Evolutionary conservation across 2,888 invertebrate genomes (phyloP).

Genomic region (Xylota segnis): DNA sequence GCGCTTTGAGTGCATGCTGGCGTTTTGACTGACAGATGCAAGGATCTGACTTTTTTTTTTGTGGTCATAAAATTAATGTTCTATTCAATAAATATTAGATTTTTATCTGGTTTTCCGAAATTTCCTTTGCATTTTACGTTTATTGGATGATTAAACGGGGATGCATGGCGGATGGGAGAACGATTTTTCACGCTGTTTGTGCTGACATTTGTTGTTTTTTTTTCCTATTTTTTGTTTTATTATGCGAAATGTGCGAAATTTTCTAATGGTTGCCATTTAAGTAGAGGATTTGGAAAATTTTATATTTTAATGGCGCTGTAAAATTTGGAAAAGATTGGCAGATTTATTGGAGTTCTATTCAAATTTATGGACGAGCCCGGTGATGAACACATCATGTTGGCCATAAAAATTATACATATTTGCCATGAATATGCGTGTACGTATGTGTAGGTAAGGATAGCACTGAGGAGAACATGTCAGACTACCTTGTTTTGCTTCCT

Average conservation of each 20-base stretch:
- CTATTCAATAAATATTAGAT: constrained; percentile 73
- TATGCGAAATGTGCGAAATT: constrained; percentile 43
- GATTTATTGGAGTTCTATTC: constrained; percentile 57
- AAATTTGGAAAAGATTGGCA: constrained; percentile 17
- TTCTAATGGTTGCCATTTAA: constrained; percentile 23
- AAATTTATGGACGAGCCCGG: constrained; percentile 30
- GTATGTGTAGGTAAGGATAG: too few relatives aligned
- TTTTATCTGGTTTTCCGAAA: constrained; percentile 5
- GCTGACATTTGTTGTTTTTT: constrained; percentile 14
- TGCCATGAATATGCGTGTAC: neutral
- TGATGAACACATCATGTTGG: constrained; percentile 52
- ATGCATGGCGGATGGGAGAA: constrained; percentile 15
- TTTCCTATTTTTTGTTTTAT: constrained; percentile 33
- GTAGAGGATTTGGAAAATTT: neutral
- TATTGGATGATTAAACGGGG: constrained; percentile 44
- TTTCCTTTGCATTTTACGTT: constrained; percentile 11
- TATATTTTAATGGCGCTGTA: constrained; percentile 17
- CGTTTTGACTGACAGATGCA: constrained; percentile 71
- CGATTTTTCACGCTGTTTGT: constrained; percentile 60
- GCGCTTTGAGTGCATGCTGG: constrained; percentile 61
- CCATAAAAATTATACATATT: constrained; percentile 22
- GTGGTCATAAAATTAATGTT: constrained; percentile 72
- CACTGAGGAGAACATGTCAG: too few relatives aligned
- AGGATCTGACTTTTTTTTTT: constrained; percentile 51
- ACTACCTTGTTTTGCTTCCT: too few relatives aligned